Conservation (phyloP, 1,140 invertebrate species). For the Planococcus citri region DNA sequence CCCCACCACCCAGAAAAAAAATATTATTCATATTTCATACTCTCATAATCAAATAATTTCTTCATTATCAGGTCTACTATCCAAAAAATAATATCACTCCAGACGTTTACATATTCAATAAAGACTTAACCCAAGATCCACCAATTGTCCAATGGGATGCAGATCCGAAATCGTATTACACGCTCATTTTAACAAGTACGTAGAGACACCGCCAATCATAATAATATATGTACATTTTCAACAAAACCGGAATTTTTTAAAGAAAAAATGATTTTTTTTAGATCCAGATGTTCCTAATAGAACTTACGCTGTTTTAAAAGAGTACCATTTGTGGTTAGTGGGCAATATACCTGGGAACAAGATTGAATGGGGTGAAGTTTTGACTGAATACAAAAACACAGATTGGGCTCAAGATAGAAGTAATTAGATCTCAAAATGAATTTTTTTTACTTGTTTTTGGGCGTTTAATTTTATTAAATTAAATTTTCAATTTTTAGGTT, state of each 20-base stretch:
- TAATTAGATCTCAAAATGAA: not conserved
- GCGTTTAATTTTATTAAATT: no score
- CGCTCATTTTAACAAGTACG: conserved; percentile 57
- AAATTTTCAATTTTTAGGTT: not conserved
- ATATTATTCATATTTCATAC: no score
- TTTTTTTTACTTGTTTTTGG: not conserved
- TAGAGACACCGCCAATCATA: no score
- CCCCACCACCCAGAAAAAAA: no score
- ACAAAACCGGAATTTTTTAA: not conserved
- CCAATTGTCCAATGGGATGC: conserved; percentile 50
- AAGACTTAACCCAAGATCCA: conserved; percentile 38
- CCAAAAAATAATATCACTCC: not conserved
- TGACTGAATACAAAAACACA: not conserved
- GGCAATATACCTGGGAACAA: not conserved
- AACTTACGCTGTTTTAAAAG: not conserved
- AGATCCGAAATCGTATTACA: conserved; percentile 49
- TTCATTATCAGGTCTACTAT: not conserved
- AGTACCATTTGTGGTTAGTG: not conserved
- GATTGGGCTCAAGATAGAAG: not conserved
- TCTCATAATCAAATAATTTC: no score
- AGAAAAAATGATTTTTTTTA: not conserved
- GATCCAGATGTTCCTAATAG: not conserved
- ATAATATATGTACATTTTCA: no score
- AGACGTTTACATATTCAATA: not conserved
- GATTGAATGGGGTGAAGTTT: not conserved